Evolutionary conservation across 2,888 invertebrate species (phyloP).

Genomic region (Pristionchus japonicus): DNA sequence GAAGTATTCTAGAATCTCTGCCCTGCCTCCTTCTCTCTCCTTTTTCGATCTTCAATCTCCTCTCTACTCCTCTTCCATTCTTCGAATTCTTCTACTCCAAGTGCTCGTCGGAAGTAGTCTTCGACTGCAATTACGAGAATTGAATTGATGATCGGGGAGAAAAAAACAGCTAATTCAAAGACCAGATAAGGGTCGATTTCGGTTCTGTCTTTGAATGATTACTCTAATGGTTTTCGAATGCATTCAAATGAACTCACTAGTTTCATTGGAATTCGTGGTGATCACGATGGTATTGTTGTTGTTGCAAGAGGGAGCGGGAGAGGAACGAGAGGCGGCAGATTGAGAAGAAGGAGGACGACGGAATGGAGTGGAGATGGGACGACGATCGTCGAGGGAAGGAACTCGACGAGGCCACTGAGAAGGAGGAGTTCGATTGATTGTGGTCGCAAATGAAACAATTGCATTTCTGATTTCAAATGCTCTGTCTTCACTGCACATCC

Average conservation of each 20-base stretch:
- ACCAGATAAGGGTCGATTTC: neutral
- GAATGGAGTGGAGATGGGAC: neutral
- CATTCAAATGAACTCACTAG: too few species aligned
- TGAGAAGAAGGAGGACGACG: slow-evolving; percentile 2
- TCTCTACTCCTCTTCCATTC: slow-evolving; percentile 37
- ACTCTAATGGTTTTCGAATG: too few species aligned
- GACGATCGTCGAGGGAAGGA: neutral
- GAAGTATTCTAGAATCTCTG: neutral
- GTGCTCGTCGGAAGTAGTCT: slow-evolving; percentile 26
- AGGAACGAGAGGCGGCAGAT: slow-evolving; percentile 4
- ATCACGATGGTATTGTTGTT: slow-evolving; percentile 44
- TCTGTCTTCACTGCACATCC: neutral
- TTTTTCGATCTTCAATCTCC: slow-evolving; percentile 5
- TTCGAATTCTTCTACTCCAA: slow-evolving; percentile 34
- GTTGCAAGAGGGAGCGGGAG: slow-evolving; percentile 35
- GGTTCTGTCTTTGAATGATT: too few species aligned
- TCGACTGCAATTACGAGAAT: neutral
- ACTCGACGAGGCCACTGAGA: slow-evolving; percentile 37
- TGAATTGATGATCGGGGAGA: neutral
- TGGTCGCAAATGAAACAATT: neutral
- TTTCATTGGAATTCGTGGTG: slow-evolving; percentile 25
- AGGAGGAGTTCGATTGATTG: neutral
- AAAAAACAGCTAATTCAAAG: neutral
- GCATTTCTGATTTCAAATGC: neutral
- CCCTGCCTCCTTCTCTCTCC: neutral